Conservation (phyloP, 2,113 vertebrate genomes). For the Oceanites oceanicus region DNA sequence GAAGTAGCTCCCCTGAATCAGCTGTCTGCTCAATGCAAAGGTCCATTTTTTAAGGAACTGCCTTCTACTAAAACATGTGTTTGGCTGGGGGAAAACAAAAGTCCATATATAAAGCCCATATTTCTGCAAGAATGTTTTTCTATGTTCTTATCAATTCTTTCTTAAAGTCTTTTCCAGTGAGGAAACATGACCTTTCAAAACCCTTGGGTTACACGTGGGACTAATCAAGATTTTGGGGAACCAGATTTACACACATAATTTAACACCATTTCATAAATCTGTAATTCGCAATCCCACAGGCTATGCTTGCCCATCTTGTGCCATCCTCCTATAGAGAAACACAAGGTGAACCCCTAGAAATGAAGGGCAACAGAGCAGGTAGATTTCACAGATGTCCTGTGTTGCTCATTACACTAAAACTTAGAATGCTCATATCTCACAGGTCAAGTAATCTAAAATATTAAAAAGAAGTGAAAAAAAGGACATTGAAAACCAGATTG, state of each 20-base stretch:
- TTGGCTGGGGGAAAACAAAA: not conserved
- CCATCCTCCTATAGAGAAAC: not conserved
- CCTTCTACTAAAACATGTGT: not conserved
- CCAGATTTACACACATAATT: not conserved
- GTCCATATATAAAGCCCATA: accelerated
- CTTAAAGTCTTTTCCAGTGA: not conserved
- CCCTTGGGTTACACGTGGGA: not conserved
- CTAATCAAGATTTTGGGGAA: not conserved
- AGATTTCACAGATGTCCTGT: not conserved
- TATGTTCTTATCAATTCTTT: not conserved
- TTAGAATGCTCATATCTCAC: not conserved
- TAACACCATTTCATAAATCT: not conserved
- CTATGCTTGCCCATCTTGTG: not conserved
- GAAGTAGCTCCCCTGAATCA: not conserved
- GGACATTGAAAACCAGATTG: not conserved
- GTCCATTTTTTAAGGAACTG: not conserved
- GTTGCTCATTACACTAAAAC: not conserved
- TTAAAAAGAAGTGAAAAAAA: not conserved
- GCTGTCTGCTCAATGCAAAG: not conserved
- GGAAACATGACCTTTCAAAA: not conserved
- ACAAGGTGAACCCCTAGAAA: not conserved
- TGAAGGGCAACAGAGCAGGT: not conserved
- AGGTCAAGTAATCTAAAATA: not conserved
- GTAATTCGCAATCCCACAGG: not conserved
- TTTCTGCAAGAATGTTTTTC: not conserved